These are phyloP conservation scores for Tetrapedia diversipes DNA, from an alignment of 2,888 invertebrate genomes.

Conservation along the genomic window DNA sequence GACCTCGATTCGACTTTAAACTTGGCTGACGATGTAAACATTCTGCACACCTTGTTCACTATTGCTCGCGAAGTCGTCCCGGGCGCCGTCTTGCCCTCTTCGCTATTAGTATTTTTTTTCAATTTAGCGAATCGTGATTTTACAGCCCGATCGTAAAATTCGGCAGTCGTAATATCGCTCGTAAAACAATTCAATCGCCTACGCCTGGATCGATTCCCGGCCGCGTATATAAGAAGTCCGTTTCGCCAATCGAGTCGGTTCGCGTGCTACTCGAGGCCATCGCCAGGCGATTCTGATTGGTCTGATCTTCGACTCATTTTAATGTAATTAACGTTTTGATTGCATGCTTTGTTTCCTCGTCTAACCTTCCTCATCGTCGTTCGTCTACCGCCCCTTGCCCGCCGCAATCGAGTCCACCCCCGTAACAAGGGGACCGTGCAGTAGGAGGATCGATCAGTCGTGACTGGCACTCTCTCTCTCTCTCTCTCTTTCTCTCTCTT, in stretches of 20 bases:
- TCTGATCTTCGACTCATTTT: constrained; percentile 82
- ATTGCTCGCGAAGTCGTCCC: background rate
- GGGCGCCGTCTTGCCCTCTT: background rate
- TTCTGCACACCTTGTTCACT: constrained; percentile 1
- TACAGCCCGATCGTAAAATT: constrained; percentile 42
- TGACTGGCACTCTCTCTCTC: constrained; percentile 61
- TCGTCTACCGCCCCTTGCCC: constrained; percentile 44
- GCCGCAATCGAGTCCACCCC: constrained; percentile 53
- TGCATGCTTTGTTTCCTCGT: constrained; percentile 80
- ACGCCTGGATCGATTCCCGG: no score
- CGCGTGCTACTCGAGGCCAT: constrained; percentile 60
- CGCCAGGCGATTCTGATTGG: constrained; percentile 75
- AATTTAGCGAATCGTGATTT: constrained; percentile 47
- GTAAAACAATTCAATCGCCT: constrained; percentile 47
- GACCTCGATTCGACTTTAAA: background rate
- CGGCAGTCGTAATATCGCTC: constrained; percentile 39
- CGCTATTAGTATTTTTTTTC: constrained; percentile 38
- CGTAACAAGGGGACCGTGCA: constrained; percentile 66
- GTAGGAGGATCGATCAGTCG: constrained; percentile 76
- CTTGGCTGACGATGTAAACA: background rate
- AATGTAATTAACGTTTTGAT: constrained; percentile 82
- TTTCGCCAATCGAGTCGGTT: constrained; percentile 1
- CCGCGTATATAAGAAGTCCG: no score
- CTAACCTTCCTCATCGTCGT: constrained; percentile 62
- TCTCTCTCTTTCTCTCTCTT: no score